Evolutionary conservation across 2,797 vertebrate genomes (phyloP), one percentile per base, ranked within the genome.

Genomic region (Caiman crocodilus): DNA sequence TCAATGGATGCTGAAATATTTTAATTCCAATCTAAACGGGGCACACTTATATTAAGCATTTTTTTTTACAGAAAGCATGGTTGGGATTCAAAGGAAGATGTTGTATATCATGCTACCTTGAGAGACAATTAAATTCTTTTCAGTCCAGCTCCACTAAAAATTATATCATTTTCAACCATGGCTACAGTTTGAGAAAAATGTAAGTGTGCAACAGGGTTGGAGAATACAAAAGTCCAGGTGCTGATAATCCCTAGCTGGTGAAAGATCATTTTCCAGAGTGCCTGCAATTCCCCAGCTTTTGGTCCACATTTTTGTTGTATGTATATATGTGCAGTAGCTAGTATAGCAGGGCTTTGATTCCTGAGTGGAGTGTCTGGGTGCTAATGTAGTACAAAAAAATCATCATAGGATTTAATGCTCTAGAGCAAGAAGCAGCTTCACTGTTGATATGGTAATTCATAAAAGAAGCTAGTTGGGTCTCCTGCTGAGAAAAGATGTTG

Each of bases 31-130:
- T 50, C 42, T 50, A 32, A 58, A 60, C 6, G 56, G 76, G 56
- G 63, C 26, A 28, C 6, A 65, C 65, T 9, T 88, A 80, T 84
- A 56, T 58, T 55, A 14, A 85, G 50, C 80, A 83, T 80, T 57
- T 80, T 67, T 14, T 50, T 71, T 30, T 71, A 42, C 67, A 71
- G 67, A 71, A 42, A 23, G n/a, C 69, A 14, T 28, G 89, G 63
- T 56, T 5, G 58, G 69, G 76, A 83, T 3, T 18, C 23, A 67
- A 90, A 92, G 30, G 56, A 88, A 35, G 1, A 0, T 57, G 23
- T 4, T 55, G 17, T 2, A 15, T 79, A 59, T 67, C 73, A 55
- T 0, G 0, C 67, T 0, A 0, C 42, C 77, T 85, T 59, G 35
- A 8, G 65, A 60, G 86, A 50, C 85, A 83, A 61, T 4, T 2